Evolutionary conservation across 2,888 invertebrate genomes (phyloP), one percentile per base, ranked within the genome.

Genomic region (Glyphotaelius pellucidus): DNA sequence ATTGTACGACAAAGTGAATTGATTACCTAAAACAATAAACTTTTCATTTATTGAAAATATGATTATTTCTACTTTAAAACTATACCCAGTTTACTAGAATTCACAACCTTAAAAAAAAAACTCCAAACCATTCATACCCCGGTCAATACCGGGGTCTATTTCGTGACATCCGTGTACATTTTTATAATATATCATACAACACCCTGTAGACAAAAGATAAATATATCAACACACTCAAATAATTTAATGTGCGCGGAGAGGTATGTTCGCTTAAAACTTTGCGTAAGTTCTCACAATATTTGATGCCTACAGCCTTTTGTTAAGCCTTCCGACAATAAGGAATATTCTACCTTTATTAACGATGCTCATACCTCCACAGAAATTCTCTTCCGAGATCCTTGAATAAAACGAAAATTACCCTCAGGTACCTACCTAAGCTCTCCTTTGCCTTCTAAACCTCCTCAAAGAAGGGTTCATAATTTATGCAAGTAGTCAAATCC

Each of bases 401-500:
- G 81, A 81, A 81, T 32, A 31, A 81, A 81, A 81, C 32, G 81
- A 81, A 32, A 81, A 81, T 81, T 32, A 31, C 81, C 81, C 32
- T 0, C 31, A 67, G 31, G 81, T 32, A 42, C 42, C 11, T 42
- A 42, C 42, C 42, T 42, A 81, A 81, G 31, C 32, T 31, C 32
- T 14, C 32, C 81, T 81, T 81, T 81, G 32, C 81, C 81, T 32
- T 81, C 14, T 32, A 14, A 30, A 81, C 32, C 31, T 81, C 32
- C 31, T 32, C 31, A 31, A 67, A 32, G 15, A 19, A 81, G 81
- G 81, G 81, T 31, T 81, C 81, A 31, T 81, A 81, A 81, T 81
- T 81, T 81, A 81, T 81, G 31, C 7, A 81, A 81, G 31, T 31
- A 81, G 31, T 32, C 25, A 15, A 32, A 32, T 31, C 81, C 32